A percentile compares a stretch with the other conserved stretches of the same genome.
These are phyloP conservation scores for Mythimna ferrago DNA, from an alignment of 2,888 invertebrate species.

Conservation along the genomic window DNA sequence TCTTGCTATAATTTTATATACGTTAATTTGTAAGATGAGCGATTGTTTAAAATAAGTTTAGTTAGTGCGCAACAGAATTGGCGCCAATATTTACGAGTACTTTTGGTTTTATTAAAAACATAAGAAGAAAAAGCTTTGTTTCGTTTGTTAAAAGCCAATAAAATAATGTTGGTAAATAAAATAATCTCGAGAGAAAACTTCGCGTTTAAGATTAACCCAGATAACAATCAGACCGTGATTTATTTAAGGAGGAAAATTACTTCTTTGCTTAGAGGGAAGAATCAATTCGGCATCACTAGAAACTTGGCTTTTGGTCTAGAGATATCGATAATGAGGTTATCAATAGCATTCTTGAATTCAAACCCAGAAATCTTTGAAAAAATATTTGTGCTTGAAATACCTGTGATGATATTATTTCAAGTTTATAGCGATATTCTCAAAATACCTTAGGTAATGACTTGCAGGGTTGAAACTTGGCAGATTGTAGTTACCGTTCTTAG, in stretches of 20 bases:
- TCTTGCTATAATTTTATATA: no score
- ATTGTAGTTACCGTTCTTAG: no score
- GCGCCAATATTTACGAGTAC: no score
- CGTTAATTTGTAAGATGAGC: no score
- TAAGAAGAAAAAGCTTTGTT: background rate
- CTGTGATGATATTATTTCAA: no score
- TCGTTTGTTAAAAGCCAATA: conserved; percentile 23
- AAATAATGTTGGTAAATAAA: conserved; percentile 21
- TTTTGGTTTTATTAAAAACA: background rate
- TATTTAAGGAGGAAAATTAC: conserved; percentile 39
- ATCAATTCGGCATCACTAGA: background rate
- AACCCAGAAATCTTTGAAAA: background rate
- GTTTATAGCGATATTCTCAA: no score
- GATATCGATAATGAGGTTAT: no score
- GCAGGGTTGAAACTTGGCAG: no score
- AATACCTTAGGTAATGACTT: no score
- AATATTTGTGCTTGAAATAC: no score
- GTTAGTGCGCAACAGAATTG: no score
- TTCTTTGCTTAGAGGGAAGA: conserved; percentile 2
- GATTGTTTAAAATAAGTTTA: no score
- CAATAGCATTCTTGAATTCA: background rate
- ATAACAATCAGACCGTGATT: conserved; percentile 53
- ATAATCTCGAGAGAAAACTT: conserved; percentile 25
- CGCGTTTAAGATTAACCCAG: conserved; percentile 44
- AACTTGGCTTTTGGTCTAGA: background rate